Conservation (phyloP, 2,113 vertebrate genomes). For the Chionodraco myersi region DNA sequence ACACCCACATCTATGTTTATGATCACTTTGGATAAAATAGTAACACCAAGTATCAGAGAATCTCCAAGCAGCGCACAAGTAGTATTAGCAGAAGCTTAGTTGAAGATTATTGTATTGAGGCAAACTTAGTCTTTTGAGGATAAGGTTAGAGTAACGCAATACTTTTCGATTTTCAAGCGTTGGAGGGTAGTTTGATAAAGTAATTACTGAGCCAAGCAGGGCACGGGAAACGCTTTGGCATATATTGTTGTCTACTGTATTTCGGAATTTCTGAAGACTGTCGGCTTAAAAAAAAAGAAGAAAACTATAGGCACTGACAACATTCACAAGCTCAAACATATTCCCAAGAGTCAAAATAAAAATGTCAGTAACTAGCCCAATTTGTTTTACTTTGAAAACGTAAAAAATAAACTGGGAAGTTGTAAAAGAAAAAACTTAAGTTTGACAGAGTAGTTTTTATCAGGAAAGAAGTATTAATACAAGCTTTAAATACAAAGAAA, state of each 20-base stretch:
- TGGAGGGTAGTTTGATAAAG: background rate
- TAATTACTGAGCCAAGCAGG: constrained; percentile 12
- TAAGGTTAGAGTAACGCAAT: constrained; percentile 10
- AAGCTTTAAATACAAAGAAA: background rate
- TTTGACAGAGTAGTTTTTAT: background rate
- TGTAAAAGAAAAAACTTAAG: too few species aligned
- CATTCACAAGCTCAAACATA: background rate
- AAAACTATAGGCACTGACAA: too few species aligned
- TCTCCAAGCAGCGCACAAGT: background rate
- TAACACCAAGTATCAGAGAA: background rate
- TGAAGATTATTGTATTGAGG: constrained; percentile 29
- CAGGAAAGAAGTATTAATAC: background rate
- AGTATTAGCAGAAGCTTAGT: background rate
- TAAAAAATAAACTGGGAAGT: too few species aligned
- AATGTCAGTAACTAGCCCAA: too few species aligned
- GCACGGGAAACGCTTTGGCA: background rate
- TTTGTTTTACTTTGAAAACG: too few species aligned
- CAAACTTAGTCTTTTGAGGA: constrained; percentile 5
- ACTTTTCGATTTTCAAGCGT: constrained; percentile 9
- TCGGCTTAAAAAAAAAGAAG: background rate
- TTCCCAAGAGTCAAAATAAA: too few species aligned
- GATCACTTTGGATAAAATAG: background rate
- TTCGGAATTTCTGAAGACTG: background rate
- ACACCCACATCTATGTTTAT: constrained; percentile 40
- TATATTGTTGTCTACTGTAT: background rate